phyloP scores from a whole-genome alignment of 2,888 invertebrate genomes.

The Azorinus chamasolen region DNA sequence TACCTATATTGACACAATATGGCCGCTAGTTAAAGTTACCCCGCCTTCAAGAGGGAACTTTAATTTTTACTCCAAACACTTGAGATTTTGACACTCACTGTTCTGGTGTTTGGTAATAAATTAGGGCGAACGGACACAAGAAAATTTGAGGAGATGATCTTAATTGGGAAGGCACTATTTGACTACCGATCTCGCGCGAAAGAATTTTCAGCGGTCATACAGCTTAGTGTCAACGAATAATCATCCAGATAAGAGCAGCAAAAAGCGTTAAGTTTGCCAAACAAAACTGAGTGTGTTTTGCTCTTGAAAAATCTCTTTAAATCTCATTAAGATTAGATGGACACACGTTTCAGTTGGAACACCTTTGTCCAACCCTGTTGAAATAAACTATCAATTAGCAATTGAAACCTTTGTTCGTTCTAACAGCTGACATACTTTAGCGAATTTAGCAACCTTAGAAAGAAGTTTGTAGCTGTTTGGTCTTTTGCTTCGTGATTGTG shows the following conservation, averaged over 20 bases:
- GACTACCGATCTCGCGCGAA: too few relatives aligned
- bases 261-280: conserved; percentile 61
- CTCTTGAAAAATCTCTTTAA: conserved; percentile 52
- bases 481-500: too few relatives aligned
- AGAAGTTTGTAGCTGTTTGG: too few relatives aligned
- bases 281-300: conserved; percentile 56
- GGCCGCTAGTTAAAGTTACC: conserved; percentile 34
- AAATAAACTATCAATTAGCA: conserved; percentile 33
- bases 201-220: not conserved
- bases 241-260: conserved; percentile 44
- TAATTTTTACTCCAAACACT: conserved; percentile 56
- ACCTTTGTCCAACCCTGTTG: conserved; percentile 44
- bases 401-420: conserved; percentile 12
- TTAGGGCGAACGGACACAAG: too few relatives aligned
- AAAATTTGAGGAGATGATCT: too few relatives aligned
- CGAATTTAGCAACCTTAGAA: conserved; percentile 5
- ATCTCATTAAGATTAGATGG: conserved; percentile 44
- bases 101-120: not conserved
- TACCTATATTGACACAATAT: too few relatives aligned
- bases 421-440: conserved; percentile 11
- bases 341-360: conserved; percentile 32
- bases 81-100: conserved; percentile 42
- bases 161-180: too few relatives aligned
- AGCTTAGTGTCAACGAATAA: conserved; percentile 59
- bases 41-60: conserved; percentile 12